Evolutionary conservation across 1,140 invertebrate genomes (phyloP).

Genomic region (Caenorhabditis brenneri): DNA sequence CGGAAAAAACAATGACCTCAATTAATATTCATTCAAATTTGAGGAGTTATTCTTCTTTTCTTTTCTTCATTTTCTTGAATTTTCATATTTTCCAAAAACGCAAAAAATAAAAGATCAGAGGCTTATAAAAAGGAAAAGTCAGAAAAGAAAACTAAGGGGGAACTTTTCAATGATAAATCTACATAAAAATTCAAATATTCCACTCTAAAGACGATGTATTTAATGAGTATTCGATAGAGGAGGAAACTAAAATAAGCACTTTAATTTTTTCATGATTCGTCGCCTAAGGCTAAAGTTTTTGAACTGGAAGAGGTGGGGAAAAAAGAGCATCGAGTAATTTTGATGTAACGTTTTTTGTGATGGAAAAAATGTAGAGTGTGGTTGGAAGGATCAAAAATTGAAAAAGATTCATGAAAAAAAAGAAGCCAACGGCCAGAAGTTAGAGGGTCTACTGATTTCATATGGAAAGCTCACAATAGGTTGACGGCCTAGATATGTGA

Average conservation of each 20-base stretch:
- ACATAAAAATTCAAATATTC: neutral
- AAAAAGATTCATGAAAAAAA: too few species aligned
- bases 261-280: neutral
- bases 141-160: neutral
- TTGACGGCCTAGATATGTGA: too few species aligned
- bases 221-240: neutral
- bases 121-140: neutral
- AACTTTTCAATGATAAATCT: neutral
- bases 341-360: neutral
- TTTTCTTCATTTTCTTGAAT: neutral
- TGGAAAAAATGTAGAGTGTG: neutral
- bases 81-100: neutral
- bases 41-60: neutral
- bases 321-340: neutral
- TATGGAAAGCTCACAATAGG: too few species aligned
- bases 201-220: neutral
- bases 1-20: neutral
- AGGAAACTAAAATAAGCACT: neutral
- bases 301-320: neutral
- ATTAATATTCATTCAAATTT: neutral
- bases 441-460: too few species aligned
- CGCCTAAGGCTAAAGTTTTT: neutral
- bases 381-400: too few species aligned
- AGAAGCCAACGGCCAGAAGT: too few species aligned
- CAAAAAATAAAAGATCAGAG: constrained; percentile 8